phyloP scores from a whole-genome alignment of 2,113 vertebrate genomes.

The Bucco capensis region DNA sequence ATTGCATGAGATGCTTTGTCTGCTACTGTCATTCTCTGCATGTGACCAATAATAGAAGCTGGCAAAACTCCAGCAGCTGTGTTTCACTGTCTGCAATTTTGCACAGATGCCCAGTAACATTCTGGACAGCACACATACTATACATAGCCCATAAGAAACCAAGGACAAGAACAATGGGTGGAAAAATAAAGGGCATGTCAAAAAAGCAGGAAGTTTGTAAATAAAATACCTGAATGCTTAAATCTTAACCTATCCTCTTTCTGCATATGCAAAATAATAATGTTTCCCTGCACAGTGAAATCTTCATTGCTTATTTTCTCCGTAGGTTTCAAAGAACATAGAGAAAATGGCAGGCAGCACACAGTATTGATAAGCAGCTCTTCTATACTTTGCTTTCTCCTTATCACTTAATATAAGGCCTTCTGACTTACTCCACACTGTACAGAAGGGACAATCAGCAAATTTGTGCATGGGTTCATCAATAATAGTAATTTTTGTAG shows the following conservation, averaged over 20 bases:
- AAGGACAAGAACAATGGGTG: background rate
- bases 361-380: background rate
- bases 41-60: slow-evolving; percentile 10
- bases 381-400: background rate
- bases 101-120: background rate
- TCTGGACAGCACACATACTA: background rate
- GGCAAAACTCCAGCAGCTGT: slow-evolving; percentile 18
- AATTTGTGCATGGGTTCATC: background rate
- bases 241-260: background rate
- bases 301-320: background rate
- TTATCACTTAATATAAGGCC: background rate
- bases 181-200: background rate
- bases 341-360: background rate
- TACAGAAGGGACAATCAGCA: background rate
- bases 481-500: rapidly evolving
- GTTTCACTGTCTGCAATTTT: background rate
- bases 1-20: background rate
- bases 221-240: background rate
- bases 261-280: background rate
- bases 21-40: background rate
- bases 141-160: background rate
- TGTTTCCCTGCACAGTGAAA: background rate
- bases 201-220: background rate
- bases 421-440: background rate
- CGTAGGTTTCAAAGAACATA: background rate